Base-by-base conservation (phyloP, 2,113 vertebrate genomes). In the Pholis gunnellus region DNA sequence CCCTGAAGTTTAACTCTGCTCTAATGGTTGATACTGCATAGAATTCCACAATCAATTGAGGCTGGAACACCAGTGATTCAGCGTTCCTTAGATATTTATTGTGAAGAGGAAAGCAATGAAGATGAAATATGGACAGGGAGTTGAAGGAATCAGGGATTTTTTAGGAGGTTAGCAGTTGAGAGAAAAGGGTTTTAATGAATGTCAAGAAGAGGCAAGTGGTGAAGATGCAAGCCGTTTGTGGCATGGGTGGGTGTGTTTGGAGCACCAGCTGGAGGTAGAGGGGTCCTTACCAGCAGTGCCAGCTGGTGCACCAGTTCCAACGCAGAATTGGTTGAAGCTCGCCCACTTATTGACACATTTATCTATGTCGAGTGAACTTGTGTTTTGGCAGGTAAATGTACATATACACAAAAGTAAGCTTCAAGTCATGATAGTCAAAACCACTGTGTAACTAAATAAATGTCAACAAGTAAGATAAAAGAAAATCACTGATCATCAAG, bases 261-360 rank as follows among this genome's bases (percentile, higher is more conserved):
- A 66, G 77, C 78, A 84, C 78, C 81, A 90, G 85, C 87, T 86
- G 88, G 88, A 74, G 71, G 75, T 76, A 72, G 46, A 78, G 78
- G 80, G 63, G 48, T 68, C 79, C 72, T 56, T 46, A n/a, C 75
- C 72, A 64, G 81, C 40, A 61, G 72, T 42, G 85, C 75, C 90
- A 88, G 81, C 81, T 83, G 86, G 18, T 86, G 82, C 78, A 87
- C 88, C 69, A 86, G 80, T 75, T 87, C 68, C 72, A 77, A 64
- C 68, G 86, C 72, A 15, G 69, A 71, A 56, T n/a, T 18, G 60
- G 27, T 60, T 66, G 64, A 82, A 66, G 72, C 44, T 77, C 25
- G 22, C 34, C 59, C 75, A 70, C 69, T 81, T 64, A 48, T 65
- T 73, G 67, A 86, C 72, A 64, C 79, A 72, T 84, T 57, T 61